Evolutionary conservation across 2,888 invertebrate genomes (phyloP).

Genomic region (Lycia hirtaria): DNA sequence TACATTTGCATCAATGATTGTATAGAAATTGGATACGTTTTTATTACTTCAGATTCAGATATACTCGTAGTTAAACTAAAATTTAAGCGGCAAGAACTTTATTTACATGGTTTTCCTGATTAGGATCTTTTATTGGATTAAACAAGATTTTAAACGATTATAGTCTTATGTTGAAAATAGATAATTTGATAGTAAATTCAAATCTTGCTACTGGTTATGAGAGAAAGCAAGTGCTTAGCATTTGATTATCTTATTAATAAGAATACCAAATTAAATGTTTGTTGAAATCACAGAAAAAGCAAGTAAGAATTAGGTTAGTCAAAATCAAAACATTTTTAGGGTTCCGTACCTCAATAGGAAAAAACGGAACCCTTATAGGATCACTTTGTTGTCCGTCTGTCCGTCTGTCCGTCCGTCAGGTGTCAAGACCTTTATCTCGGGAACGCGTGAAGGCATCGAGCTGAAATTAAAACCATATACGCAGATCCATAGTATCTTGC

Average conservation of each 20-base stretch:
- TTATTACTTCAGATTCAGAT: neutral
- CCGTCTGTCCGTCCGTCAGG: no score
- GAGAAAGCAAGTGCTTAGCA: neutral
- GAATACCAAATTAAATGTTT: neutral
- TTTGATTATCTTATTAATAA: neutral
- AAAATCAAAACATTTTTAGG: no score
- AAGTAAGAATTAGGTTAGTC: no score
- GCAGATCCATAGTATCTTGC: no score
- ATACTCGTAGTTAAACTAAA: neutral
- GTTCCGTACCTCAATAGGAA: no score
- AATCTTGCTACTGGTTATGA: neutral
- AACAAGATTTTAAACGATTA: neutral
- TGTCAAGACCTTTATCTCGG: no score
- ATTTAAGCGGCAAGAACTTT: constrained; percentile 7
- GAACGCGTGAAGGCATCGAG: no score
- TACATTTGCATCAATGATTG: no score
- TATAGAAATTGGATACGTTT: constrained; percentile 11
- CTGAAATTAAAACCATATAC: no score
- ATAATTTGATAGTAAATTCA: neutral
- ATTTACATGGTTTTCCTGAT: constrained; percentile 1
- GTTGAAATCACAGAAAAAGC: neutral
- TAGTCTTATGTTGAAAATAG: neutral
- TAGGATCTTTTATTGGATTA: constrained; percentile 3
- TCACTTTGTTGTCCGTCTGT: no score
- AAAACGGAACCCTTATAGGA: no score